Evolutionary conservation across 92 coral and sea anemone genomes (phyloP).

Genomic region (Meandrina meandrites): DNA sequence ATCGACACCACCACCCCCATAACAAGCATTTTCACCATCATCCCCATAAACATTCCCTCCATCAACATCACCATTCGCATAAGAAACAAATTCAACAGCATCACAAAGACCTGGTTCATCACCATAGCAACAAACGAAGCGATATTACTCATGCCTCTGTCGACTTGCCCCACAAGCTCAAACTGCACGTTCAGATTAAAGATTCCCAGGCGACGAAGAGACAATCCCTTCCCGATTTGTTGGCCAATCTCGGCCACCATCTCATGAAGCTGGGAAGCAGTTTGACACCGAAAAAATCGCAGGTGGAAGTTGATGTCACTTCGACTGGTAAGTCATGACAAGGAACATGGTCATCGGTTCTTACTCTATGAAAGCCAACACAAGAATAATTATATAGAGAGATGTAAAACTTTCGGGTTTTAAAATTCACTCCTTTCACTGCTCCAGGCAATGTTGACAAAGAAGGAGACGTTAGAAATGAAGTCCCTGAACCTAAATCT

Average conservation of each 20-base stretch:
- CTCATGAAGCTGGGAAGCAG: conserved; percentile 32
- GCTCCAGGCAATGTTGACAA: background rate
- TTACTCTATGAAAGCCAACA: background rate
- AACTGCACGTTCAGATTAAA: conserved; percentile 29
- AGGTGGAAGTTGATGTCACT: background rate
- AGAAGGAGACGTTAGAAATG: conserved; percentile 1
- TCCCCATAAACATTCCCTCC: conserved; percentile 10
- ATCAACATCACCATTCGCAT: conserved; percentile 9
- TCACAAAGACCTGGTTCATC: background rate
- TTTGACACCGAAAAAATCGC: conserved; percentile 16
- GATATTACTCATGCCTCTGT: background rate
- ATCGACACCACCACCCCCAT: background rate
- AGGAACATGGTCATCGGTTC: background rate
- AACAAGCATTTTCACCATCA: conserved; percentile 10
- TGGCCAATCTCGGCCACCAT: conserved; percentile 40
- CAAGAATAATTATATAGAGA: background rate
- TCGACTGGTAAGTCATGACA: conserved; percentile 17
- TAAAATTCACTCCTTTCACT: background rate
- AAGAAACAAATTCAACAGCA: background rate
- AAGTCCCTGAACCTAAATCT: conserved; percentile 21
- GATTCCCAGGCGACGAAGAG: conserved; percentile 13
- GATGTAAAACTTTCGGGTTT: too few relatives aligned
- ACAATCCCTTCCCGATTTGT: conserved; percentile 33
- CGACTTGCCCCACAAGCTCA: conserved; percentile 2
- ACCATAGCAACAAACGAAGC: conserved; percentile 16